phyloP scores from a whole-genome alignment of 2,113 vertebrate species.

The Ochotona curzoniae region DNA sequence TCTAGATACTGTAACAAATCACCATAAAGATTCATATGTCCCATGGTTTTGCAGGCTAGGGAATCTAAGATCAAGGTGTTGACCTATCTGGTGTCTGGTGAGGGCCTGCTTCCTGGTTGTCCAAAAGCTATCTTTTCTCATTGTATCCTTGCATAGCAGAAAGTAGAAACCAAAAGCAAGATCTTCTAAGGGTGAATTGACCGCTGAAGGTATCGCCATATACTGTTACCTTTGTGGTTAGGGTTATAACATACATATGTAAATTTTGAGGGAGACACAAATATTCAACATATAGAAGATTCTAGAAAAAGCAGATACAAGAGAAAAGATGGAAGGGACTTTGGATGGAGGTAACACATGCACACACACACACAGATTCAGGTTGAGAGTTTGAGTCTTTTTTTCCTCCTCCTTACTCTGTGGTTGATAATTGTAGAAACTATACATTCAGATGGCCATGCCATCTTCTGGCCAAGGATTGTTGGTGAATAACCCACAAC shows the following conservation, averaged over 20 bases:
- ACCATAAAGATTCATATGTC: background rate
- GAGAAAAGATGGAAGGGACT: background rate
- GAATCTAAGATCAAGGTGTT: background rate
- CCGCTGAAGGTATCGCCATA: background rate
- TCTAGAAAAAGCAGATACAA: background rate
- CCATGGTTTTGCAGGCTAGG: background rate
- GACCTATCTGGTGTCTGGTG: background rate
- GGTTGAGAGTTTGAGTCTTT: background rate
- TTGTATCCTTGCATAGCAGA: background rate
- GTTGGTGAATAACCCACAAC: background rate
- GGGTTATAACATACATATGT: background rate
- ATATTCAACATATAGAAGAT: background rate
- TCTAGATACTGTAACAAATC: background rate
- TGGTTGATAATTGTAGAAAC: background rate
- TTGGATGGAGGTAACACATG: too few relatives aligned
- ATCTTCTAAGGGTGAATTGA: background rate
- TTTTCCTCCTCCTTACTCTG: background rate
- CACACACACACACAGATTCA: background rate
- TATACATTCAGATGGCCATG: background rate
- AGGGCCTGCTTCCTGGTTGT: background rate
- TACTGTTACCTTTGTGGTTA: background rate
- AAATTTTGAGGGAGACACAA: background rate
- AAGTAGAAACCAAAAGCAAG: background rate
- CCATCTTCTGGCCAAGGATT: conserved; percentile 8
- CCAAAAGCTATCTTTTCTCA: background rate